Percentiles rank a stretch among this genome's conserved stretches.
Conservation (phyloP, 2,797 vertebrate genomes). For the Sebastes minor region DNA sequence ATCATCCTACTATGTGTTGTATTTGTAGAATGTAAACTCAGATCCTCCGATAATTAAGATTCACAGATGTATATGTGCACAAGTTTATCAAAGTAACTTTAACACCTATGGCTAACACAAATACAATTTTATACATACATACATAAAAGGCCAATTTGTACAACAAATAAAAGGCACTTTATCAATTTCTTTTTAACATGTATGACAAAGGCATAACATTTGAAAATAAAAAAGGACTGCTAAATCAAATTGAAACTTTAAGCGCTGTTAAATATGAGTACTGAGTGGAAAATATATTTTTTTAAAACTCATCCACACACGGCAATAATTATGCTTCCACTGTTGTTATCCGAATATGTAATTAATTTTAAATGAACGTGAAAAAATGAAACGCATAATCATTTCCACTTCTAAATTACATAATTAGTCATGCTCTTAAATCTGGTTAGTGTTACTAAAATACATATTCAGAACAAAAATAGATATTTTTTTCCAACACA, state of each 20-base stretch:
- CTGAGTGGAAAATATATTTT: neutral
- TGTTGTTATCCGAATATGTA: conserved; percentile 44
- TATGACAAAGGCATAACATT: neutral
- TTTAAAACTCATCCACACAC: neutral
- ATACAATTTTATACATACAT: neutral
- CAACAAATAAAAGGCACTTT: neutral
- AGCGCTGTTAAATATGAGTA: conserved; percentile 2
- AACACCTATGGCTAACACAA: neutral
- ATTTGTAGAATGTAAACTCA: neutral
- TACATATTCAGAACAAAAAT: conserved; percentile 31
- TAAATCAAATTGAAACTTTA: conserved; percentile 24
- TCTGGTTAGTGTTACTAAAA: conserved; percentile 54
- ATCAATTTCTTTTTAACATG: neutral
- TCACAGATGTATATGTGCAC: neutral
- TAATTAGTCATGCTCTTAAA: conserved; percentile 57
- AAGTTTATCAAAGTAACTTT: neutral
- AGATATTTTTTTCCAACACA: neutral
- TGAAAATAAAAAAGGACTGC: neutral
- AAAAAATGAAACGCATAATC: conserved; percentile 52
- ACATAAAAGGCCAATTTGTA: neutral
- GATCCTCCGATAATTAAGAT: neutral
- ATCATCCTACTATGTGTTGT: neutral
- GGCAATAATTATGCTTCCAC: conserved; percentile 26
- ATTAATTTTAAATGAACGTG: conserved; percentile 54
- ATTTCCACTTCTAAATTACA: conserved; percentile 50